These are phyloP conservation scores for Ptilonorhynchus violaceus DNA, from an alignment of 2,113 vertebrate genomes.

Conservation along the genomic window DNA sequence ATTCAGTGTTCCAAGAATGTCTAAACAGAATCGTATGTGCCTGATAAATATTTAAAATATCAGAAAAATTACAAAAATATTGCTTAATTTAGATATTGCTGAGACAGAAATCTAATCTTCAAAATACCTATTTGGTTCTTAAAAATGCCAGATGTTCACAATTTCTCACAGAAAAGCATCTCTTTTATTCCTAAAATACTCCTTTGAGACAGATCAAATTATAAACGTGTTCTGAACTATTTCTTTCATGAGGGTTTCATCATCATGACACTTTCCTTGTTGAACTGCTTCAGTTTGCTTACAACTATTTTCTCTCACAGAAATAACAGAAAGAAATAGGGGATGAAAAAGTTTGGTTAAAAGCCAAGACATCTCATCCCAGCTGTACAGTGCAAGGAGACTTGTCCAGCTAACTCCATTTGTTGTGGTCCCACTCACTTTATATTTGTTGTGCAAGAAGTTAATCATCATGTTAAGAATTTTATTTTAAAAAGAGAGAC, in stretches of 20 bases:
- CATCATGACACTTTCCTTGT: background rate
- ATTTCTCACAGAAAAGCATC: background rate
- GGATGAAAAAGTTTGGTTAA: background rate
- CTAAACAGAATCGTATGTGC: background rate
- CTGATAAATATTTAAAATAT: background rate
- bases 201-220: background rate
- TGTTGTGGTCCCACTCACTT: background rate
- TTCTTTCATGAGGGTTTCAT: background rate
- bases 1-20: background rate
- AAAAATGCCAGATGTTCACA: background rate
- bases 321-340: background rate
- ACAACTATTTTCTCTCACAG: background rate
- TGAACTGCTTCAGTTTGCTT: background rate
- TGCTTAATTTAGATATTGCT: background rate
- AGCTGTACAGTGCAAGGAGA: background rate
- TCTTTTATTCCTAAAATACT: background rate
- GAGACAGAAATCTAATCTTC: background rate
- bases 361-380: background rate
- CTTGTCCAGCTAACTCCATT: background rate
- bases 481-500: background rate
- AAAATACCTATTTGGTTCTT: background rate
- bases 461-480: accelerated
- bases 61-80: background rate
- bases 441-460: background rate
- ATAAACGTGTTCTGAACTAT: background rate